These are phyloP conservation scores for Scaptomyza graminum DNA, from an alignment of 1,140 invertebrate genomes.

Conservation along the genomic window DNA sequence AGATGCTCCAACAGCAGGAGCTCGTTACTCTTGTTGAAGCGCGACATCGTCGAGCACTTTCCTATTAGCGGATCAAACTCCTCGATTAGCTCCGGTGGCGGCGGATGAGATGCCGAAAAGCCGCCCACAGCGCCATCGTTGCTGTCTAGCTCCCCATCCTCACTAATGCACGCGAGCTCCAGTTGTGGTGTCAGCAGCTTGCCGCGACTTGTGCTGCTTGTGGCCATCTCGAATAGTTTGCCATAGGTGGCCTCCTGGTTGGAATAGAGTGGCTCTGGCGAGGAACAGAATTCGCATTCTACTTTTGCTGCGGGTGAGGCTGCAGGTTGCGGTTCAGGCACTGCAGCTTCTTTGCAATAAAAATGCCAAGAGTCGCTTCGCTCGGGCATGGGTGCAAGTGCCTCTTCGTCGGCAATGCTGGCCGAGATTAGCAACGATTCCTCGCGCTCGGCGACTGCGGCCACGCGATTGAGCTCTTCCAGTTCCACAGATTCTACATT, in stretches of 20 bases:
- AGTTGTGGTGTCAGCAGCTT: slow-evolving; percentile 56
- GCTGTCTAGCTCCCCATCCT: slow-evolving; percentile 57
- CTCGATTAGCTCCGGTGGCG: slow-evolving; percentile 65
- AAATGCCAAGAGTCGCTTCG: slow-evolving; percentile 81
- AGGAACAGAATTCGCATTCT: slow-evolving; percentile 28
- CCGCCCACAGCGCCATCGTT: slow-evolving; percentile 69
- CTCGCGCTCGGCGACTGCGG: slow-evolving; percentile 53
- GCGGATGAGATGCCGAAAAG: not conserved
- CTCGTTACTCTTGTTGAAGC: slow-evolving; percentile 80
- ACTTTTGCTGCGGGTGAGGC: not conserved
- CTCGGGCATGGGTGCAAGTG: slow-evolving; percentile 62
- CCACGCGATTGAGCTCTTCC: slow-evolving; percentile 59
- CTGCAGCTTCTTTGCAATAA: slow-evolving; percentile 45
- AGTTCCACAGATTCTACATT: slow-evolving; percentile 58
- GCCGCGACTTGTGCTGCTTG: slow-evolving; percentile 44
- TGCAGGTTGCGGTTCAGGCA: not conserved
- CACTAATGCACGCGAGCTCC: slow-evolving; percentile 58
- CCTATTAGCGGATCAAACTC: slow-evolving; percentile 79
- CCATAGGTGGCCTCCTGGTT: slow-evolving; percentile 80
- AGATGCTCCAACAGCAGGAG: slow-evolving; percentile 77
- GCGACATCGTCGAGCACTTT: slow-evolving; percentile 58
- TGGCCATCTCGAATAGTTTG: slow-evolving; percentile 77
- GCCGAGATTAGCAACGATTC: slow-evolving; percentile 60
- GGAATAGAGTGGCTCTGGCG: slow-evolving; percentile 75
- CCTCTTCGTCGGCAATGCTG: slow-evolving; percentile 58